These are phyloP conservation scores for Xestobium rufovillosum DNA, from an alignment of 2,888 invertebrate species.

Conservation along the genomic window DNA sequence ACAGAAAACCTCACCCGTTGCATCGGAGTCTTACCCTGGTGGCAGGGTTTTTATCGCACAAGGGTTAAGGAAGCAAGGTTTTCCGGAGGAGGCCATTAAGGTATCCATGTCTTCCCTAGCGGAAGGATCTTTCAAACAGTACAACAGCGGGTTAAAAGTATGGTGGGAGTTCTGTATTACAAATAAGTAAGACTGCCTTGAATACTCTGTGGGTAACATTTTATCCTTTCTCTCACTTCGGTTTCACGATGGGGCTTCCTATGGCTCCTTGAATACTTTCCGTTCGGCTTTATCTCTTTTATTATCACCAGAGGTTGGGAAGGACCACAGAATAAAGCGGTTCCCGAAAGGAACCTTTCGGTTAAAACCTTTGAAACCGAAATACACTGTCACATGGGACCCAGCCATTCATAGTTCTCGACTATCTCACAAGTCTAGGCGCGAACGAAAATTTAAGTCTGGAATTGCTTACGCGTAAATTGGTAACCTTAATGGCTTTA, in stretches of 20 bases:
- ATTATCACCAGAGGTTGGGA: constrained; percentile 1
- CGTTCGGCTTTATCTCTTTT: constrained; percentile 8
- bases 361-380: constrained; percentile 18
- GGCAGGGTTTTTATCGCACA: constrained; percentile 8
- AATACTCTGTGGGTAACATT: constrained; percentile 1
- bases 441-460: constrained; percentile 14
- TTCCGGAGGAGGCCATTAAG: not conserved
- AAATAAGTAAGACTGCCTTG: constrained; percentile 8
- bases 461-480: not conserved
- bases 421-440: constrained; percentile 15
- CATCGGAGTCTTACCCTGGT: constrained; percentile 15
- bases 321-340: constrained; percentile 5
- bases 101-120: constrained; percentile 4
- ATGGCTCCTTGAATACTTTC: constrained; percentile 8
- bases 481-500: not conserved
- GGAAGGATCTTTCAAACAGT: constrained; percentile 5
- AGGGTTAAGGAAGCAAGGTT: constrained; percentile 1
- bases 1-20: constrained; percentile 23
- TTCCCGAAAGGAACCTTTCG: constrained; percentile 21
- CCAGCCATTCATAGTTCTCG: constrained; percentile 20
- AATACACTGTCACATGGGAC: constrained; percentile 22
- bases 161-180: constrained; percentile 11
- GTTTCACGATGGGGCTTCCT: constrained; percentile 9
- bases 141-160: constrained; percentile 1
- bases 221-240: not conserved